A percentile compares a stretch with the other conserved stretches of the same genome.
Conservation (phyloP, 2,888 invertebrate species). For the Pristionchus mayeri region DNA sequence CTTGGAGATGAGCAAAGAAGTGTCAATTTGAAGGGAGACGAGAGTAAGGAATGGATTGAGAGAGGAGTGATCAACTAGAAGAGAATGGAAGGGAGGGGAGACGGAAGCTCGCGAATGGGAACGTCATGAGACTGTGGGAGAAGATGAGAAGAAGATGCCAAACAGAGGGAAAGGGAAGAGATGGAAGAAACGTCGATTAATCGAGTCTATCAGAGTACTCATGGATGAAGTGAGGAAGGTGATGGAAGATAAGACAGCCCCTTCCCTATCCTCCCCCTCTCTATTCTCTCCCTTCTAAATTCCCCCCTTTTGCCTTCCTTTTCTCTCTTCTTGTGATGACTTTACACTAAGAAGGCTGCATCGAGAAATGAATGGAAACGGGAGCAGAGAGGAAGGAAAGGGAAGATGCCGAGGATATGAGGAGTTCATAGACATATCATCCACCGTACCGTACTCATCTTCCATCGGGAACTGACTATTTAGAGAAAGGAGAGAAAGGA, state of each 20-base stretch:
- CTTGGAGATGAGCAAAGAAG: not conserved
- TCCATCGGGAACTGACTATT: not conserved
- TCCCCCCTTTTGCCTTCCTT: slow-evolving; percentile 38
- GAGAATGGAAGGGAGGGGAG: not conserved
- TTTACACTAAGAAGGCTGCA: slow-evolving; percentile 36
- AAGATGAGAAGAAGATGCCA: not conserved
- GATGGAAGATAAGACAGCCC: not conserved
- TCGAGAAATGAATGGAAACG: slow-evolving; percentile 7
- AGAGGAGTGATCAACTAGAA: not conserved
- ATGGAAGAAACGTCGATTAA: not conserved
- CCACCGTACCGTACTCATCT: not conserved
- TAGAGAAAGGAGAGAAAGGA: not conserved
- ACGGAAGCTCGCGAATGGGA: not conserved
- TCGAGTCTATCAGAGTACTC: not conserved
- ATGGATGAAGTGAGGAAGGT: not conserved
- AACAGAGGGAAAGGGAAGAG: slow-evolving; percentile 24
- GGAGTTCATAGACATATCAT: not conserved
- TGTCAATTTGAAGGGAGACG: not conserved
- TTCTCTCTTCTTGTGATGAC: slow-evolving; percentile 44
- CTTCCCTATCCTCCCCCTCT: slow-evolving; percentile 35
- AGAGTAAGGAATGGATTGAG: not conserved
- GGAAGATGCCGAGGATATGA: not conserved
- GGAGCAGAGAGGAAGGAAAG: slow-evolving; percentile 5
- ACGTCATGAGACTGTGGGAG: slow-evolving; percentile 30
- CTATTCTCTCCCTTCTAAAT: slow-evolving; percentile 34